These are phyloP conservation scores for Caenorhabditis sp. DNA, from an alignment of 2,888 invertebrate genomes.

Conservation along the genomic window DNA sequence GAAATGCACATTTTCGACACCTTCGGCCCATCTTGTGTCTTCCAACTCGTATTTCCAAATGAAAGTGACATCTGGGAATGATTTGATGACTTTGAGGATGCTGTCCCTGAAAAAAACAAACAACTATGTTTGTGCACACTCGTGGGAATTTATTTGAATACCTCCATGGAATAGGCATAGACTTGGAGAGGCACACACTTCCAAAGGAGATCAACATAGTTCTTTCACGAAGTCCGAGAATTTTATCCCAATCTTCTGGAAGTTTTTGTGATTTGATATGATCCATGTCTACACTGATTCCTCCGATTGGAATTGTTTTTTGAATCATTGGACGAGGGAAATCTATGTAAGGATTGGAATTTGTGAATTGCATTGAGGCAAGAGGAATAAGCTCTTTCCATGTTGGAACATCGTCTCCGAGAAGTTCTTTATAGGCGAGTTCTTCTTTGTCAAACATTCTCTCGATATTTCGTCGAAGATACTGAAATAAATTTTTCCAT, in stretches of 20 bases:
- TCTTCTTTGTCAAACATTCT: conserved; percentile 13
- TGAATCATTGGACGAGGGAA: conserved; percentile 37
- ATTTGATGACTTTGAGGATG: conserved; percentile 5
- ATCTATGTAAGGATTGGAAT: conserved; percentile 44
- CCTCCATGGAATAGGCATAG: conserved; percentile 27
- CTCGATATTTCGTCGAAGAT: not conserved
- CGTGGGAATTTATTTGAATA: not conserved
- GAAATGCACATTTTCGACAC: conserved; percentile 21
- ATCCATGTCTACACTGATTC: conserved; percentile 20
- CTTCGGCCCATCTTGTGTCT: conserved; percentile 17
- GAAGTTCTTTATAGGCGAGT: not conserved
- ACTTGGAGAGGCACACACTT: conserved; percentile 11
- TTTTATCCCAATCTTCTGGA: conserved; percentile 2
- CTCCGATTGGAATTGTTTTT: conserved; percentile 42
- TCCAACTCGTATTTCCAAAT: conserved; percentile 44
- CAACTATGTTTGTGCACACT: not conserved
- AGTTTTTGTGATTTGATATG: not conserved
- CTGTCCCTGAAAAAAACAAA: not conserved
- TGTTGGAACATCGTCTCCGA: not conserved
- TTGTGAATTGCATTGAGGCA: conserved; percentile 23
- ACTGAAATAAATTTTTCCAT: not conserved
- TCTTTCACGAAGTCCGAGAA: conserved; percentile 6
- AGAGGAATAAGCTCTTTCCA: not conserved
- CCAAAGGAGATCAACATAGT: conserved; percentile 33
- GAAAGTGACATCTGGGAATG: conserved; percentile 33